A percentile compares a stretch with the other conserved stretches of the same genome.
phyloP scores from a whole-genome alignment of 2,797 vertebrate genomes.

The Phrynocephalus guinanensis region DNA sequence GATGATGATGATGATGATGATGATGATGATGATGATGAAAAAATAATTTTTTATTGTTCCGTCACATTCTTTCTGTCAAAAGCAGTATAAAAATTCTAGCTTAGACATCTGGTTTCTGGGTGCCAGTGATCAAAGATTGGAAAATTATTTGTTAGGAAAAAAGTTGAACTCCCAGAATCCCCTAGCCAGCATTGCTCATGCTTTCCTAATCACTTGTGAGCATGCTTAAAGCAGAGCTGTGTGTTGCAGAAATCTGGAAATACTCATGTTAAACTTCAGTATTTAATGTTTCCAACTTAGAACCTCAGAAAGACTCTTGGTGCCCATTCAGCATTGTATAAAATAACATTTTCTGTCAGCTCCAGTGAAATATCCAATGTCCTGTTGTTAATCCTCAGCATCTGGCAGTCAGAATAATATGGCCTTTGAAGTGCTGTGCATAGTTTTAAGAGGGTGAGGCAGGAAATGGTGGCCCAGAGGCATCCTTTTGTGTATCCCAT shows the following conservation, averaged over 20 bases:
- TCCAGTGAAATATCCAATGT: neutral
- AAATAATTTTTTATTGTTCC: neutral
- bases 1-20: too few species aligned
- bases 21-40: too few species aligned
- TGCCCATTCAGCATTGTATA: neutral
- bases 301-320: neutral
- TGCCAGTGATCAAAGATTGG: too few species aligned
- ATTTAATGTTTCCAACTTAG: neutral
- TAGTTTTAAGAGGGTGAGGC: neutral
- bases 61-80: too few species aligned
- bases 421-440: neutral
- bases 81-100: neutral
- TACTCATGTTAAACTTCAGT: too few species aligned
- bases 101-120: too few species aligned
- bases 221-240: too few species aligned
- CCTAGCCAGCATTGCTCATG: too few species aligned
- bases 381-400: constrained; percentile 7
- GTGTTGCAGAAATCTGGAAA: too few species aligned
- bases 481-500: neutral
- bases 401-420: constrained; percentile 6
- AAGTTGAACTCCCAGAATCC: too few species aligned
- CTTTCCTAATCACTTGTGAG: too few species aligned
- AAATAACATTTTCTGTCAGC: neutral
- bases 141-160: too few species aligned
- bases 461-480: neutral